Base-by-base conservation (phyloP, 2,888 invertebrate species). In the Hydropsyche betteni region DNA sequence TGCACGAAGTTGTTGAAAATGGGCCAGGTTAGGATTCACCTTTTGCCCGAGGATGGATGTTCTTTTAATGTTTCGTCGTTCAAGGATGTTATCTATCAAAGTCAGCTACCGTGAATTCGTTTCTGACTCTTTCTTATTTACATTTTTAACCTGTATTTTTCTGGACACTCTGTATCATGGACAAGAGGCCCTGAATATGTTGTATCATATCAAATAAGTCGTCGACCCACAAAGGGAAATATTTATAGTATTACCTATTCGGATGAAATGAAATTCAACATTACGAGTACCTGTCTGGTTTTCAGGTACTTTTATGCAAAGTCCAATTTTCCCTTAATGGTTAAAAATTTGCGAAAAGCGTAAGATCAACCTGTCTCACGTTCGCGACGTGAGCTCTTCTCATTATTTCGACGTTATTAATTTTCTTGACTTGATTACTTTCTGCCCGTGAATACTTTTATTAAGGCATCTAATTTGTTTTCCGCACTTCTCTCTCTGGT, bases 31-130 rank as follows among this genome's bases (percentile, higher is more conserved):
- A 10, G 14, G n/a, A 38, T 36, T 16, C 51, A 16, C 33, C 69
- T 50, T 51, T 53, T 53, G 34, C 53, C 52, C 34, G 68, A 74
- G 55, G 55, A 74, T 74, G 74, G 52, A 74, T 74, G 74, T 74
- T 38, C 52, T 68, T 74, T 74, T 74, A 74, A 74, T 74, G 74
- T 69, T 69, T 74, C 69, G 74, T 69, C 69, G 52, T 68, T 55
- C 36, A 36, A 53, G 52, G 64, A 68, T 68, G 74, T 74, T 55
- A 74, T 74, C 69, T 69, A 74, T 74, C 74, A 74, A 68, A 55
- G 74, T 68, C 64, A 69, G 52, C 16, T 36, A 52, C 34, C 36
- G 68, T 36, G 53, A 72, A 38, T 68, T 12, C 10, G 14, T 34
- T 5, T 24, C 36, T 7, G 6, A 2, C 10, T 64, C 4, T 64